Percentiles rank a stretch among this genome's conserved stretches.
phyloP scores from a whole-genome alignment of 2,888 invertebrate genomes.

The Eumerus sabulonum region DNA sequence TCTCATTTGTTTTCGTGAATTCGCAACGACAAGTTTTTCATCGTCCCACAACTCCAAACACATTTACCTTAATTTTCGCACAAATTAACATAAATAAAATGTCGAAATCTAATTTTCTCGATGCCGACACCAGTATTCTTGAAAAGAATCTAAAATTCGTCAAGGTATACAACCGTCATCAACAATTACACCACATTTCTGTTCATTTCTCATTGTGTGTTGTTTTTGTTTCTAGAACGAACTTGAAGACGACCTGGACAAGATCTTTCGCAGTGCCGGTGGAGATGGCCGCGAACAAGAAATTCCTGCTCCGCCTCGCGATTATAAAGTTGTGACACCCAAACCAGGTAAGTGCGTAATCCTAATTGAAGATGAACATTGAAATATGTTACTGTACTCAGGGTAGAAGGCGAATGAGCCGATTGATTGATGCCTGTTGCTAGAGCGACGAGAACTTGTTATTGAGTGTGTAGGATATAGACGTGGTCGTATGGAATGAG shows the following conservation, averaged over 20 bases:
- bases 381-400: background rate
- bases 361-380: background rate
- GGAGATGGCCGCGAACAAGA: slow-evolving; percentile 12
- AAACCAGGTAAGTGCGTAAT: slow-evolving; percentile 81
- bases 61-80: too few relatives aligned
- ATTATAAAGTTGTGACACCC: slow-evolving; percentile 84
- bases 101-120: slow-evolving; percentile 81
- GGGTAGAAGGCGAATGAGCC: too few relatives aligned
- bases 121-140: slow-evolving; percentile 82
- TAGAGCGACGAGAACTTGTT: slow-evolving; percentile 1
- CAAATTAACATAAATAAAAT: slow-evolving; percentile 75
- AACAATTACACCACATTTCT: background rate
- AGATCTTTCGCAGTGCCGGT: slow-evolving; percentile 78
- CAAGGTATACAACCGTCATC: slow-evolving; percentile 74
- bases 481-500: too few relatives aligned
- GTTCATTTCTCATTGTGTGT: background rate
- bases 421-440: background rate
- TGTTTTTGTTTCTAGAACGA: slow-evolving; percentile 79
- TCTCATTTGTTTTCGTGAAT: slow-evolving; percentile 35
- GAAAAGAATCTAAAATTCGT: slow-evolving; percentile 80
- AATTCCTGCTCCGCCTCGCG: slow-evolving; percentile 74
- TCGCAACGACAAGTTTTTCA: background rate
- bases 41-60: too few relatives aligned
- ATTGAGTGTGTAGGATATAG: background rate
- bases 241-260: slow-evolving; percentile 82